Base-by-base conservation (phyloP, 2,888 invertebrate genomes). In the Torymus tubicola region DNA sequence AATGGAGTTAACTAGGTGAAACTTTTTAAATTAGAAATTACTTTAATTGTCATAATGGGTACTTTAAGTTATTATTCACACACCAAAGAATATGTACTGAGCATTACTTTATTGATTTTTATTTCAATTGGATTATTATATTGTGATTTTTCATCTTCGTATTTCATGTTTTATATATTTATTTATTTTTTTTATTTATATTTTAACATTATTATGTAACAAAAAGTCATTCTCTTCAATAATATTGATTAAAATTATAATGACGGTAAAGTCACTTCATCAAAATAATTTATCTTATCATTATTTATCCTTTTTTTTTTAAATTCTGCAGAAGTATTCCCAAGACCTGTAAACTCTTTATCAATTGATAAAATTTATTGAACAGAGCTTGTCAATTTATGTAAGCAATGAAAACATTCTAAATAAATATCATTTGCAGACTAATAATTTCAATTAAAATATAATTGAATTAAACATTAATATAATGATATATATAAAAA, bases 211-310 rank as follows among this genome's bases (percentile, higher is more conserved):
- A 53, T 61, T 31, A 31, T 31, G 31, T 31, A 31, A 21, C 16
- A 58, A 58, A 31, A 3, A 18, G 42, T 73, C 65, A 58, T 74
- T 58, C 8, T 53, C 58, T 73, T 74, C n/a, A 65, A 67, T 67
- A 67, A 74, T 52, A 63, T 63, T 18, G 31, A 42, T 21, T 24
- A 5, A 8, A 10, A 75, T 75, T 61, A 55, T 63, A 63, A 50
- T 42, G 55, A 57, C 10, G 42, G 31, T 31, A 4, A 31, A 67
- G n/a, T 64, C 52, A 78, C 14, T 60, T 72, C 11, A 60, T 67
- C 67, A 16, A 5, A 64, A 52, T 18, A 21, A 58, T 53, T 77
- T 67, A 71, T 72, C 72, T 78, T 65, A 67, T 78, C 71, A 52
- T 55, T 64, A 31, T 57, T 52, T 18, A 70, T 24, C 31, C n/a